Evolutionary conservation across 1,140 invertebrate species (phyloP).

Genomic region (Drosophila athabasca): DNA sequence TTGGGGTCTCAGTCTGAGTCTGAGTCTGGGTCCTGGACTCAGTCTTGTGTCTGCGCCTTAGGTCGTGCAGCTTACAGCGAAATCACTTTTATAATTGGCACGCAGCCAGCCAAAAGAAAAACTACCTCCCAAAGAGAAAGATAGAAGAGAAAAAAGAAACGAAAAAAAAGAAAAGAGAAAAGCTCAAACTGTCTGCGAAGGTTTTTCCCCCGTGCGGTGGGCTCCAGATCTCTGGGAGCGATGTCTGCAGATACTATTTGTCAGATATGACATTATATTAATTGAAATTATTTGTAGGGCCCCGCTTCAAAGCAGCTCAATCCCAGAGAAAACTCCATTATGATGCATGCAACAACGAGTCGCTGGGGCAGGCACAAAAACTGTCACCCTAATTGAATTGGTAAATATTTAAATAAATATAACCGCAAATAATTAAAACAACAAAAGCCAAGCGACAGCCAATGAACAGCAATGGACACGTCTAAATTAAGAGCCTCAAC

Average conservation of each 20-base stretch:
- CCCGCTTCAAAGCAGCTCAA: conserved; percentile 61
- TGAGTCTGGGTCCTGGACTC: conserved; percentile 20
- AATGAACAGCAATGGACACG: conserved; percentile 73
- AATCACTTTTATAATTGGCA: conserved; percentile 82
- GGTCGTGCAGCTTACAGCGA: conserved; percentile 76
- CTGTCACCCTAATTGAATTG: conserved; percentile 74
- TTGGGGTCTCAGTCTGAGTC: conserved; percentile 7
- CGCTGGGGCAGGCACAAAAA: conserved; percentile 13
- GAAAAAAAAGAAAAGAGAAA: conserved; percentile 20
- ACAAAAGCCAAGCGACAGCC: conserved; percentile 69
- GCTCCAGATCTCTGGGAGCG: conserved; percentile 47
- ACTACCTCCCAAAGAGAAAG: conserved; percentile 33
- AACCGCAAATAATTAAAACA: conserved; percentile 83
- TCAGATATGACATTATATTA: conserved; percentile 78
- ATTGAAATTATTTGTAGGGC: conserved; percentile 65
- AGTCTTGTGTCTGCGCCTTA: conserved; percentile 52
- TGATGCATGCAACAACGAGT: conserved; percentile 48
- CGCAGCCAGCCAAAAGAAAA: conserved; percentile 75
- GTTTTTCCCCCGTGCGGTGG: conserved; percentile 36
- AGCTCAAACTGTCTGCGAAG: conserved; percentile 48
- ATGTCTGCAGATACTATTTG: conserved; percentile 74
- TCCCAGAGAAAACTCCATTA: conserved; percentile 37
- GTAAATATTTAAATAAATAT: conserved; percentile 83
- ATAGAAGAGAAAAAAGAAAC: conserved; percentile 3
- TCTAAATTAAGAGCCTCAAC: conserved; percentile 74